Base-by-base conservation (phyloP, 2,113 vertebrate genomes). In the Henicopernis longicauda region DNA sequence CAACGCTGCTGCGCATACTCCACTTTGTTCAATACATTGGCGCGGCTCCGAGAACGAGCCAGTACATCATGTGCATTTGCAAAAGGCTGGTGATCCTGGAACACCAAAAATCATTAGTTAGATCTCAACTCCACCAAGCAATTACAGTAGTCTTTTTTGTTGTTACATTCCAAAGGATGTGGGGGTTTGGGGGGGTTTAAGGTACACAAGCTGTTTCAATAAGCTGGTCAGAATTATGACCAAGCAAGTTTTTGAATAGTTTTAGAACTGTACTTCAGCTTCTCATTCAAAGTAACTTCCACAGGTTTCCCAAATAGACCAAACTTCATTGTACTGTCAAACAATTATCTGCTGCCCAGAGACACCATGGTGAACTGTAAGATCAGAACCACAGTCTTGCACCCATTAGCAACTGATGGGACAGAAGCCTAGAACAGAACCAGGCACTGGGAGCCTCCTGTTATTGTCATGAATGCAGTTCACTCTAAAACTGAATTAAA, bases 1-100 rank as follows among this genome's bases (percentile, higher is more conserved):
- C 99, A 99, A 77, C 99, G 99, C 98, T 99, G 99, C 97, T 99
- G 99, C 7, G 99, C 99, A 9, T 99, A 99, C 38, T 99, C 99
- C 91, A 99, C 99, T 91, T 99, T 99, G 98, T 99, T 99, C 62
- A 99, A 97, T 78, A 99, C 98, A 13, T 99, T 99, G 95, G 99
- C 98, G 3, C 99, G 98, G 91, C 99, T 99, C 40, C 99, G 98
- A 7, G 99, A 99, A 27, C 98, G 99, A 31, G 99, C 99, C 95
- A 99, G 97, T 63, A 99, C 99, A 6, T 99, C 99, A 2, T 99
- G 99, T 27, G 99, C 99, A 1, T 99, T 99, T 45, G 99, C 99
- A 66, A 99, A 99, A 42, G 99, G 99, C 95, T 99, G 99, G 96
- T 99, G 99, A 98, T 99, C 99, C 99, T 99, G 83, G 10, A 97